Evolutionary conservation across 2,888 invertebrate species (phyloP), one percentile per base, ranked within the genome.

Genomic region (Eupithecia inturbata): DNA sequence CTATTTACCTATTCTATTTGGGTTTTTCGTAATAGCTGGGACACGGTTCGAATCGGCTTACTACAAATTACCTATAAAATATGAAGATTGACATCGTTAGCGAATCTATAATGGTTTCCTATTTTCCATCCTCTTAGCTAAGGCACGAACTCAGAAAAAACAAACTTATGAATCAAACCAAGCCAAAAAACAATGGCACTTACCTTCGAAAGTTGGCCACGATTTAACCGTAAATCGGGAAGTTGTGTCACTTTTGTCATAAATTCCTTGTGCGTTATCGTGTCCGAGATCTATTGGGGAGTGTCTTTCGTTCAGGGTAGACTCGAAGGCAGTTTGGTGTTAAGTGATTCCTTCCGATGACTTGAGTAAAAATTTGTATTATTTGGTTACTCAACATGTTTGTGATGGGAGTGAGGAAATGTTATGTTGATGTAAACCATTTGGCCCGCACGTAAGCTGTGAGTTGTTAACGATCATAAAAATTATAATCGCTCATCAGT

Each of bases 221-320:
- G 66, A 70, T 66, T 64, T 71, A n/a, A 73, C 70, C 73, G 67
- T 68, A 69, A 80, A 80, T 78, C 70, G 26, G 53, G 49, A 66
- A 77, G 71, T 73, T 78, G 72, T 75, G 79, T 78, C 77, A 78
- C 70, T 77, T 76, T 73, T 41, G 71, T 77, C 80, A 79, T 79
- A 80, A 80, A 79, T 79, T 80, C 78, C 76, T 78, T 69, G 63
- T 72, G 74, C 72, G 77, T 72, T 78, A 80, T 79, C 79, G 57
- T 45, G 75, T 73, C 74, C 49, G 36, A 70, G 68, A 80, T 80
- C 77, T 72, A 60, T 57, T 71, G 71, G 74, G 78, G 75, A 70
- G 70, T 77, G 74, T 75, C 74, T 73, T 71, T 72, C 45, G 72
- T 73, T 71, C 69, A 63, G 62, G 63, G 62, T 63, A 41, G 69